Percentiles rank a stretch among this genome's conserved stretches.
These are phyloP conservation scores for Geodia barretti DNA, from an alignment of 37 sponge, comb jelly and placozoan genomes.

Conservation along the genomic window DNA sequence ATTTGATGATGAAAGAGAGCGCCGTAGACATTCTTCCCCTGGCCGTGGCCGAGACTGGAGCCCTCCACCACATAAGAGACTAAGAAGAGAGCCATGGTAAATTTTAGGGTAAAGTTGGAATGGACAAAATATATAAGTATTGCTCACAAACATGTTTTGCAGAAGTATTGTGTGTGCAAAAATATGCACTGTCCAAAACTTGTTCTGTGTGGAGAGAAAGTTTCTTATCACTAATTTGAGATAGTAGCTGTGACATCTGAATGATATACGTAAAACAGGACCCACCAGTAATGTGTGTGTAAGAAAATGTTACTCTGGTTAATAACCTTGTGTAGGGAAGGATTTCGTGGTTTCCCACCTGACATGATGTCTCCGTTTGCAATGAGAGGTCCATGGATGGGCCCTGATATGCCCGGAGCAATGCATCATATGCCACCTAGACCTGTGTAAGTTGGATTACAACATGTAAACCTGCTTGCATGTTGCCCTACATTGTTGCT, in stretches of 20 bases:
- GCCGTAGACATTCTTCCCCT: slow-evolving; percentile 22
- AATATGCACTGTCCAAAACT: neutral
- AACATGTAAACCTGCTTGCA: no score
- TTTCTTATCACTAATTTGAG: no score
- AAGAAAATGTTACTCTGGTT: no score
- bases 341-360: slow-evolving; percentile 18
- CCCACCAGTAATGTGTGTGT: no score
- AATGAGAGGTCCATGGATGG: slow-evolving; percentile 37
- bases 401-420: slow-evolving; percentile 3
- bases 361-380: slow-evolving; percentile 54
- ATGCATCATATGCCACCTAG: neutral
- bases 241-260: no score
- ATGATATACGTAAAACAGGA: no score
- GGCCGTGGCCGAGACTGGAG: slow-evolving; percentile 60
- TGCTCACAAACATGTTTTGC: no score
- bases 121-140: neutral
- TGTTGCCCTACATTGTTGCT: no score
- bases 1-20: slow-evolving; percentile 40
- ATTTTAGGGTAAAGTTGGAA: neutral
- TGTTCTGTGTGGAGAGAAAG: no score
- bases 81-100: slow-evolving; percentile 69
- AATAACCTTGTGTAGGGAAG: neutral
- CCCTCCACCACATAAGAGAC: slow-evolving; percentile 54
- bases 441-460: slow-evolving; percentile 25
- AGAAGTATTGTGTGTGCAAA: neutral